Conservation (phyloP, 2,888 invertebrate species). For the Hecatera dysodea region DNA sequence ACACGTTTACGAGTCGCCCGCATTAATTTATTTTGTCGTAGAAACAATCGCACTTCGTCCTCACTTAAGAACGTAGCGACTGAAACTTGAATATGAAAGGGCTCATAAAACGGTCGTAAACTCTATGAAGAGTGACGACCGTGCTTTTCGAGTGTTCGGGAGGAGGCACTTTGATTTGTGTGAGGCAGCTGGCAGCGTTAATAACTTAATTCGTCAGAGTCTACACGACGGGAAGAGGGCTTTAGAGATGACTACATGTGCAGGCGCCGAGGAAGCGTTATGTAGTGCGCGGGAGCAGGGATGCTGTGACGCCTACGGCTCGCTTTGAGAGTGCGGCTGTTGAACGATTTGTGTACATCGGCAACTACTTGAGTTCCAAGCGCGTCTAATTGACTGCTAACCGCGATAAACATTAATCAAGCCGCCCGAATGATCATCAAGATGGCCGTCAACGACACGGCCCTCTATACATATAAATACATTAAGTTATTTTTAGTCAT, state of each 20-base stretch:
- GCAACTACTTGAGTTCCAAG: conserved; percentile 74
- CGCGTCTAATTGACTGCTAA: conserved; percentile 81
- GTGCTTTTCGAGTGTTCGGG: conserved; percentile 81
- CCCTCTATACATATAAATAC: conserved; percentile 20
- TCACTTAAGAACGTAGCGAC: conserved; percentile 75
- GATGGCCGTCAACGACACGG: conserved; percentile 52
- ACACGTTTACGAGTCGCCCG: conserved; percentile 82
- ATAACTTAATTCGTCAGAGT: conserved; percentile 91
- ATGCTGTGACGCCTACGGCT: conserved; percentile 73
- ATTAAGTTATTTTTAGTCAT: conserved; percentile 31
- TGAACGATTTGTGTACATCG: conserved; percentile 86
- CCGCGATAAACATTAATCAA: conserved; percentile 78
- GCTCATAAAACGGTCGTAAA: conserved; percentile 88
- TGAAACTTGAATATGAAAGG: conserved; percentile 88
- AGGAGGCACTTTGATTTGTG: conserved; percentile 89
- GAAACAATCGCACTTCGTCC: conserved; percentile 83
- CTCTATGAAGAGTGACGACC: conserved; percentile 79
- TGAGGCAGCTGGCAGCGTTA: conserved; percentile 88
- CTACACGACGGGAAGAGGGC: conserved; percentile 85
- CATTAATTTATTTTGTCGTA: conserved; percentile 87
- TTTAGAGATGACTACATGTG: conserved; percentile 83
- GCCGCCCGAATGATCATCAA: conserved; percentile 63
- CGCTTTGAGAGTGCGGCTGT: conserved; percentile 74
- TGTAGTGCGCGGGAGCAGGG: conserved; percentile 79
- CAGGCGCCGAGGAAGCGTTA: conserved; percentile 83